These are phyloP conservation scores for Ligdia adustata DNA, from an alignment of 2,888 invertebrate genomes.

Conservation along the genomic window DNA sequence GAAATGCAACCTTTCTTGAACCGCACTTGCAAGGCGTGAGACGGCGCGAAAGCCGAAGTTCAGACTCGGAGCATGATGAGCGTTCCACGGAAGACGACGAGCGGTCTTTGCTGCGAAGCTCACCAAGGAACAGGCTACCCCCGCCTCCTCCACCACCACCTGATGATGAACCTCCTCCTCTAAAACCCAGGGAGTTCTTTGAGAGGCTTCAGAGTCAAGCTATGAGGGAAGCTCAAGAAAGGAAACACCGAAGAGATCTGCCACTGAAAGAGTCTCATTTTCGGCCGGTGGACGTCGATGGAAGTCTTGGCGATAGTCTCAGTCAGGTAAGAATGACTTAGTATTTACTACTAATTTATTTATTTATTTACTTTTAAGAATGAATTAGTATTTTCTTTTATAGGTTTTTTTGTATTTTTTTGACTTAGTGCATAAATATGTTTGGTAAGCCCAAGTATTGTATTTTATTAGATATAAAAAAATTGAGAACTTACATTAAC, in stretches of 20 bases:
- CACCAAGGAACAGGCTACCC: slow-evolving; percentile 73
- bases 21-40: slow-evolving; percentile 88
- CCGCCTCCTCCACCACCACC: slow-evolving; percentile 77
- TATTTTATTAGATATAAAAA: no score
- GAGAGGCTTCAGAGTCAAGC: slow-evolving; percentile 78
- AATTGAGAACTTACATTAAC: no score
- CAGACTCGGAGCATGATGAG: slow-evolving; percentile 79
- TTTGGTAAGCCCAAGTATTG: no score
- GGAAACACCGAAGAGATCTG: slow-evolving; percentile 61
- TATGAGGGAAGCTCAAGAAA: slow-evolving; percentile 73
- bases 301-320: slow-evolving; percentile 77
- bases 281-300: slow-evolving; percentile 70
- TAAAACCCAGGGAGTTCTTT: slow-evolving; percentile 84
- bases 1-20: slow-evolving; percentile 90
- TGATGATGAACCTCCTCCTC: slow-evolving; percentile 76
- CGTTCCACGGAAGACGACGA: slow-evolving; percentile 79
- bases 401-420: no score
- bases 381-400: no score
- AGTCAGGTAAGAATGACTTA: slow-evolving; percentile 75
- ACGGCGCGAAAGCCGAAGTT: slow-evolving; percentile 75
- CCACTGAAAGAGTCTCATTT: slow-evolving; percentile 64
- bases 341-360: no score
- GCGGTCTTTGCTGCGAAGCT: slow-evolving; percentile 69
- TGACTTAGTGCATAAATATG: no score
- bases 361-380: no score